phyloP scores from a whole-genome alignment of 2,888 invertebrate genomes.

The Acanthosepion esculentum region DNA sequence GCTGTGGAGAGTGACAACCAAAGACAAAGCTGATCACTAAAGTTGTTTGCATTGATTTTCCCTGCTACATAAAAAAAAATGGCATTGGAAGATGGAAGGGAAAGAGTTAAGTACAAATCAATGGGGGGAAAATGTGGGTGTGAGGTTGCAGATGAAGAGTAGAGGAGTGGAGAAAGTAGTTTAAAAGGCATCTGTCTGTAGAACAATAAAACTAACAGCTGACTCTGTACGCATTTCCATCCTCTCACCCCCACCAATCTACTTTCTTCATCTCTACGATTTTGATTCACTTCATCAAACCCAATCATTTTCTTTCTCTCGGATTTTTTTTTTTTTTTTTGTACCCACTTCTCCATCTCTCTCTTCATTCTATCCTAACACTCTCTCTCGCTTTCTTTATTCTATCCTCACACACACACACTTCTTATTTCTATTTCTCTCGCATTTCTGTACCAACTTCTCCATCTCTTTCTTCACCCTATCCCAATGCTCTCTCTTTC shows the following conservation, averaged over 20 bases:
- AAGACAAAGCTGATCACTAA: not conserved
- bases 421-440: not conserved
- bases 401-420: not conserved
- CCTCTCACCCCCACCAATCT: not conserved
- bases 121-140: not conserved
- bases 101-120: not conserved
- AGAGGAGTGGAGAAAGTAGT: not conserved
- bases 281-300: not conserved
- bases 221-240: not conserved
- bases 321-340: not conserved
- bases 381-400: not conserved
- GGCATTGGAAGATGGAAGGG: not conserved
- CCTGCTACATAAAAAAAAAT: not conserved
- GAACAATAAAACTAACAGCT: conserved; percentile 33
- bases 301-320: not conserved
- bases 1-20: not conserved
- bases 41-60: conserved; percentile 16
- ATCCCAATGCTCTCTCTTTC: not conserved
- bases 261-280: not conserved
- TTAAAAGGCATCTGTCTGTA: not conserved
- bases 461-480: not conserved
- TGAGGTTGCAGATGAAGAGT: not conserved
- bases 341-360: not conserved
- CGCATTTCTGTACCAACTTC: not conserved
- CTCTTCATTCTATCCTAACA: not conserved